Evolutionary conservation across 1,140 invertebrate species (phyloP).

Genomic region (Octopus sinensis): DNA sequence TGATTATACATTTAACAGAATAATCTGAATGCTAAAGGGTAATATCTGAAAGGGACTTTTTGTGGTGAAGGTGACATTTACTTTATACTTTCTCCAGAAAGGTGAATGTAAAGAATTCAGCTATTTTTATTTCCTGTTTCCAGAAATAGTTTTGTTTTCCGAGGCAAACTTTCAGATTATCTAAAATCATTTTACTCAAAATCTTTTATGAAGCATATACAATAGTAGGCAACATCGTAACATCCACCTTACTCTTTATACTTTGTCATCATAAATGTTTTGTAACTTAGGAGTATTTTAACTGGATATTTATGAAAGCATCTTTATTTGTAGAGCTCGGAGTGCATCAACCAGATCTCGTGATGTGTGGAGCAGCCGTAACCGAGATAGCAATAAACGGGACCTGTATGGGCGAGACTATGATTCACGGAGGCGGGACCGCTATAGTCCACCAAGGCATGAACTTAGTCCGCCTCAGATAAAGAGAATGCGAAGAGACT

Average conservation of each 20-base stretch:
- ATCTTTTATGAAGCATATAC: background rate
- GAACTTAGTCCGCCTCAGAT: conserved; percentile 50
- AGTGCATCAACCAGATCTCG: conserved; percentile 31
- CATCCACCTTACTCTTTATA: background rate
- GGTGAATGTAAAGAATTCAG: no score
- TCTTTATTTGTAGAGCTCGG: conserved; percentile 12
- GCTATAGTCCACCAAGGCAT: conserved; percentile 43
- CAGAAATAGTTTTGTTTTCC: background rate
- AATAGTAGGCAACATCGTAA: background rate
- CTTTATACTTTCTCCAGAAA: no score
- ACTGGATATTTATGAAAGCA: background rate
- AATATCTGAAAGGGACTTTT: no score
- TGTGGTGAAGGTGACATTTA: no score
- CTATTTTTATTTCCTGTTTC: no score
- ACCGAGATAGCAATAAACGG: conserved; percentile 32
- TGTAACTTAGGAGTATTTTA: background rate
- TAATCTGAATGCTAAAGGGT: no score
- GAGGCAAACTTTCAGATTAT: background rate
- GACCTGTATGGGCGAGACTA: conserved; percentile 43
- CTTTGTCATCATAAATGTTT: background rate
- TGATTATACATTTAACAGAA: no score
- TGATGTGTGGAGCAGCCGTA: conserved; percentile 41
- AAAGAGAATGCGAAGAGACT: conserved; percentile 54
- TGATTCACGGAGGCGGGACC: conserved; percentile 39
- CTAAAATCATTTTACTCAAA: background rate